Evolutionary conservation across 1,140 invertebrate genomes (phyloP), one percentile per base, ranked within the genome.

Genomic region (Ganaspis sp.): DNA sequence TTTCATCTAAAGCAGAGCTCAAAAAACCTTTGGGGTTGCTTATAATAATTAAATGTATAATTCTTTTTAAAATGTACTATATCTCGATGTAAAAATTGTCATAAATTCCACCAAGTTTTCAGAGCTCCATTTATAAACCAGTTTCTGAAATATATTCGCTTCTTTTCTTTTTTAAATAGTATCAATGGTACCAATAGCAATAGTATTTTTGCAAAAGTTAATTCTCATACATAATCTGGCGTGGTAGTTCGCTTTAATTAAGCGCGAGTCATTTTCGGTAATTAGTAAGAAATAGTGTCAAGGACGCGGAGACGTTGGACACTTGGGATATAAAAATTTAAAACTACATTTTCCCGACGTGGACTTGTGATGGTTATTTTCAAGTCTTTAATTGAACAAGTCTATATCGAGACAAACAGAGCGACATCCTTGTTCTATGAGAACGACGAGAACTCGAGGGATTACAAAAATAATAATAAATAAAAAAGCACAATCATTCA

Each of bases 401-500:
- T 29, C 58, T 29, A 34, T 19, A 58, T 34, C 58, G 23, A n/a
- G 45, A 49, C 45, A 64, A 29, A n/a, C 23, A 64, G 23, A 58
- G 21, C 21, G 54, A 23, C 23, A 15, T 58, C 21, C 38, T 77
- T 72, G 34, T 37, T 78, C 15, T 23, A 73, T 58, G 78, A 74
- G 72, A 79, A 74, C 58, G 74, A 76, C 15, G 70, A 73, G 72
- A 79, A 75, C 72, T 53, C 37, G 78, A 73, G 70, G 72, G 72
- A 49, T 49, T 49, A 17, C n/a, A 49, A 49, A 49, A 17, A 49
- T 17, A 77, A 64, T 64, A 64, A 64, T 72, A 75, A 80, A 79
- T 74, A 80, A 75, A 83, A 73, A 53, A 81, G 76, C 74, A 69
- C 76, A 75, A 70, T 79, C 64, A 49, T 80, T 74, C 64, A 78